These are phyloP conservation scores for Apogon talboti DNA, from an alignment of 2,797 vertebrate genomes.

Conservation along the genomic window DNA sequence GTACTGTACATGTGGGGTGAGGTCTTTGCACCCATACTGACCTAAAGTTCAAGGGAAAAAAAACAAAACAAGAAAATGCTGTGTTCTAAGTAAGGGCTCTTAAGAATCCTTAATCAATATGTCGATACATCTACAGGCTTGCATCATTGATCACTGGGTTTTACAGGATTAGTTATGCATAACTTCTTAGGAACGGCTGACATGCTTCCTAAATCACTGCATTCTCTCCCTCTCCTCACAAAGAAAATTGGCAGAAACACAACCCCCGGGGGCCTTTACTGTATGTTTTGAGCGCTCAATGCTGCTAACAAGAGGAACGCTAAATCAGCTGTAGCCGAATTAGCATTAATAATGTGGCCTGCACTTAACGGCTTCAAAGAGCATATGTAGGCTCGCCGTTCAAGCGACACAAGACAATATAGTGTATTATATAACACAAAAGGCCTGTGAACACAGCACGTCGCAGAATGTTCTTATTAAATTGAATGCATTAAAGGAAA, in stretches of 20 bases:
- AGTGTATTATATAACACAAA: slow-evolving; percentile 43
- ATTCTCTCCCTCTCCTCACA: slow-evolving; percentile 26
- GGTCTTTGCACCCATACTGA: too few species aligned
- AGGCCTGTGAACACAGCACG: slow-evolving; percentile 18
- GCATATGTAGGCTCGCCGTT: slow-evolving; percentile 29
- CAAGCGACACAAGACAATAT: slow-evolving; percentile 35
- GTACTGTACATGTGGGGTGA: too few species aligned
- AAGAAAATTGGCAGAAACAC: slow-evolving; percentile 53
- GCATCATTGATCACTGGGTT: slow-evolving; percentile 55
- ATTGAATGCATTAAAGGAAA: slow-evolving; percentile 36
- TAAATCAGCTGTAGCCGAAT: slow-evolving; percentile 61
- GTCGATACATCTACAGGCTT: slow-evolving; percentile 34
- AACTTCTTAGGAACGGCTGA: slow-evolving; percentile 51
- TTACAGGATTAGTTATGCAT: slow-evolving; percentile 64
- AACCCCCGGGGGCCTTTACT: slow-evolving; percentile 37
- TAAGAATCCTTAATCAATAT: slow-evolving; percentile 51
- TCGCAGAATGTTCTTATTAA: slow-evolving; percentile 43
- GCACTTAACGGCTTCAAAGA: slow-evolving; percentile 52
- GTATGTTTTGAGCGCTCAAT: slow-evolving; percentile 50
- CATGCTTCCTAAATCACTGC: slow-evolving; percentile 60
- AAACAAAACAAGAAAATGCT: not conserved
- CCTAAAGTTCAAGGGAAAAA: too few species aligned
- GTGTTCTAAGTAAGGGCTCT: slow-evolving; percentile 28
- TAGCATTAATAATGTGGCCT: slow-evolving; percentile 61
- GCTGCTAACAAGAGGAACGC: slow-evolving; percentile 62